Base-by-base conservation (phyloP, 2,113 vertebrate species). In the Corvus hawaiiensis region DNA sequence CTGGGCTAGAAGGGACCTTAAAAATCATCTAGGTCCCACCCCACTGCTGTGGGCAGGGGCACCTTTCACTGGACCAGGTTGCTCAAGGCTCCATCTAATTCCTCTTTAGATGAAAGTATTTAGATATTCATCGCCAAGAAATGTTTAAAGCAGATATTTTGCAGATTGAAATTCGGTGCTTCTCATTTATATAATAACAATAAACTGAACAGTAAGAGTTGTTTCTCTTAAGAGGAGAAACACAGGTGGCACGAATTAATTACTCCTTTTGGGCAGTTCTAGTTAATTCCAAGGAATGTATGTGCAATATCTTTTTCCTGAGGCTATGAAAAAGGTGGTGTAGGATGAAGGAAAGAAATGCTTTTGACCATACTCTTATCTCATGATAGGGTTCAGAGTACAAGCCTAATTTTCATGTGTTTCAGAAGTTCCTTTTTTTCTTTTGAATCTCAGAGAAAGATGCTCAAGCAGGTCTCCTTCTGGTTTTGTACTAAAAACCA, bases 221-320 rank as follows among this genome's bases (percentile, higher is more conserved):
- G 7, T 64, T 78, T 74, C 71, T 55, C 32, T 67, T 37, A 46
- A 28, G 23, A 48, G 35, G 74, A 43, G 46, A 62, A 89, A 74
- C 22, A 30, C 16, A 64, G 28, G 9, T 13, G 10, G 7, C 32
- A 83, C 0, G 0, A 61, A 46, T 33, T 0, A 79, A 51, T 61
- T 55, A 23, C 8, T 33, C 13, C 28, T 89, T 66, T 46, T 61
- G 16, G 52, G 51, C 35, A 22, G 48, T 44, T 61, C 18, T 35
- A 13, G 35, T n/a, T 62, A 44, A 5, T 68, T 87, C 41, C 48
- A 84, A 63, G 13, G 21, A 80, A 61, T 11, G 7, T 28, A 10
- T 24, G 10, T 1, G 1, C 52, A 79, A 54, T 44, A 16, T 52
- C 13, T 37, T 46, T 72, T 76, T 24, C 68, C 44, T 35, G 35